Conservation (phyloP, 2,888 invertebrate species). For the Neocrepidodera transversa region DNA sequence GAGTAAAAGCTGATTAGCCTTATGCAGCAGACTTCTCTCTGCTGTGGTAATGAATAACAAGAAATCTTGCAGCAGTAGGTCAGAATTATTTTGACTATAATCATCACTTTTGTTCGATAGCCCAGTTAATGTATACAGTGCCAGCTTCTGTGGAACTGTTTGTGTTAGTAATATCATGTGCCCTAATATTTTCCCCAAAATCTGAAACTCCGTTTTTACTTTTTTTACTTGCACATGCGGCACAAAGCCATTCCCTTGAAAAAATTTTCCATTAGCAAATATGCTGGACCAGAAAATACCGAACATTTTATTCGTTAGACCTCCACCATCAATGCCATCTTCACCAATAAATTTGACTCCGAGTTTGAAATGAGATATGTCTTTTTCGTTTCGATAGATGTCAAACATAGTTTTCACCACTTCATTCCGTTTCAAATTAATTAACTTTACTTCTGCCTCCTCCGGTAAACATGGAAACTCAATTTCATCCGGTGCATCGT, state of each 20-base stretch:
- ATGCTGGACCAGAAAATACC: slow-evolving; percentile 2
- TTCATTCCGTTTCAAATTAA: too few species aligned
- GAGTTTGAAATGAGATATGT: too few species aligned
- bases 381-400: too few species aligned
- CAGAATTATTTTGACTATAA: slow-evolving; percentile 3
- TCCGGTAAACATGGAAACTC: too few species aligned
- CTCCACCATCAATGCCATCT: too few species aligned
- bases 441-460: too few species aligned
- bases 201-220: neutral
- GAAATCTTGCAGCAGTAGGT: slow-evolving; percentile 4
- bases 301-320: neutral
- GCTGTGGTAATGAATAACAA: neutral
- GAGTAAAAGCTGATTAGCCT: slow-evolving; percentile 5
- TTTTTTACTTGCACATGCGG: slow-evolving; percentile 1
- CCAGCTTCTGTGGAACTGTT: slow-evolving; percentile 4
- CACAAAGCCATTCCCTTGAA: neutral
- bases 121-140: slow-evolving; percentile 1
- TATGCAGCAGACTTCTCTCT: slow-evolving; percentile 2
- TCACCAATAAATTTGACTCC: too few species aligned
- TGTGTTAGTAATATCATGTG: slow-evolving; percentile 5
- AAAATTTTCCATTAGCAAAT: neutral
- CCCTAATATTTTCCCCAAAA: slow-evolving; percentile 4
- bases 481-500: too few species aligned
- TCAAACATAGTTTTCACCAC: too few species aligned
- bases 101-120: neutral